phyloP scores from a whole-genome alignment of 2,113 vertebrate genomes.

The Aleadryas rufinucha region DNA sequence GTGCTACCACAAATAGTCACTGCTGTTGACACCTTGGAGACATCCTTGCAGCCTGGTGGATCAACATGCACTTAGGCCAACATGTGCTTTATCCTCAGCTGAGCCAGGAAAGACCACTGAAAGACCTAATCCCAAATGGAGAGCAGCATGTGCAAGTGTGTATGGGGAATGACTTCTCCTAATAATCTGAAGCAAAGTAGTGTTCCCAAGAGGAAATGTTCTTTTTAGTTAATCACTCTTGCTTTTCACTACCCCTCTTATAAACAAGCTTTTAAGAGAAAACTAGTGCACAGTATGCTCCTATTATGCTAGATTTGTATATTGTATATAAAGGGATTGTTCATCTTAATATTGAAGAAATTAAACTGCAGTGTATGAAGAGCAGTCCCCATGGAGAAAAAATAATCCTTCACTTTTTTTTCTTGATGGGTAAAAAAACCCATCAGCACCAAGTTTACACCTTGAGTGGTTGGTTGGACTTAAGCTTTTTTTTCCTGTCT shows the following conservation, averaged over 20 bases:
- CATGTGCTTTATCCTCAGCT: neutral
- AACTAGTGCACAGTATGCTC: neutral
- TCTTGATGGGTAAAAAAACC: neutral
- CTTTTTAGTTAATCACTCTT: neutral
- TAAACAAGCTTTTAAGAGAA: neutral
- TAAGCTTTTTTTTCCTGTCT: neutral
- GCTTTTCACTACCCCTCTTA: neutral
- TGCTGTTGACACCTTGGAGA: neutral
- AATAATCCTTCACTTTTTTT: neutral
- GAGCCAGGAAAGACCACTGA: neutral
- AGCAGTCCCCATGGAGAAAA: neutral
- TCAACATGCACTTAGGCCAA: neutral
- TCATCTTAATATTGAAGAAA: neutral
- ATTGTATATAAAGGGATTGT: neutral
- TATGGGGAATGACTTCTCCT: neutral
- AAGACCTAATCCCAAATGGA: neutral
- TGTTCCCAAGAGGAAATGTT: neutral
- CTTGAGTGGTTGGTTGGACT: neutral
- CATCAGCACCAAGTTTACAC: neutral
- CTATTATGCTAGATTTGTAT: neutral
- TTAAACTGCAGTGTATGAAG: neutral
- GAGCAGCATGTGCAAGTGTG: neutral
- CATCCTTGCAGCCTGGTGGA: neutral
- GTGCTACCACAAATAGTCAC: too few species aligned
- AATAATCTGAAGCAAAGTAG: neutral